These are phyloP conservation scores for Semicossyphus pulcher DNA, from an alignment of 2,113 vertebrate species.

Conservation along the genomic window DNA sequence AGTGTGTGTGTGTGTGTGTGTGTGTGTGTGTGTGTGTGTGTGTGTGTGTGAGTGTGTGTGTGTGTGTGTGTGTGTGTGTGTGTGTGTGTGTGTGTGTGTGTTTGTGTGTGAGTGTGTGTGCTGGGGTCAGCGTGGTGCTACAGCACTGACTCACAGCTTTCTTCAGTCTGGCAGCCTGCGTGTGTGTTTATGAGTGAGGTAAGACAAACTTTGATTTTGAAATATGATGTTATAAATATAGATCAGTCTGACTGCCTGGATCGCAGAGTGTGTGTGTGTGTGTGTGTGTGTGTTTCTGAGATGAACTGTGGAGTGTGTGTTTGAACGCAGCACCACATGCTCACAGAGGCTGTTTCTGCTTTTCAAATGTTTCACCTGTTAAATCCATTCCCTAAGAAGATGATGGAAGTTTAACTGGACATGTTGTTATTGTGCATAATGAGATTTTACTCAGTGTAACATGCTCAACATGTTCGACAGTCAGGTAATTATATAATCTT, in stretches of 20 bases:
- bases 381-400: too few relatives aligned
- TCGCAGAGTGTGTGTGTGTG: background rate
- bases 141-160: constrained; percentile 9
- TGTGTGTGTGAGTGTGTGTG: constrained; percentile 9
- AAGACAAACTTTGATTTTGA: constrained; percentile 14
- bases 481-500: too few relatives aligned
- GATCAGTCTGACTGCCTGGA: background rate
- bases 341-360: background rate
- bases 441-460: too few relatives aligned
- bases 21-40: constrained; percentile 5
- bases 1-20: constrained; percentile 10
- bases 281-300: too few relatives aligned
- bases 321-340: background rate
- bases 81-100: constrained; percentile 10
- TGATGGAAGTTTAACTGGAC: too few relatives aligned
- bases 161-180: background rate
- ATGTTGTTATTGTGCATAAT: too few relatives aligned
- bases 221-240: background rate
- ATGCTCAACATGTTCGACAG: background rate
- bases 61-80: constrained; percentile 10
- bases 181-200: constrained; percentile 15
- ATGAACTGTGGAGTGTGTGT: background rate
- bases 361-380: background rate
- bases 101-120: constrained; percentile 3
- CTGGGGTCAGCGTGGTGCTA: background rate